These are phyloP conservation scores for Irena cyanogastra DNA, from an alignment of 2,113 vertebrate species.

Conservation along the genomic window DNA sequence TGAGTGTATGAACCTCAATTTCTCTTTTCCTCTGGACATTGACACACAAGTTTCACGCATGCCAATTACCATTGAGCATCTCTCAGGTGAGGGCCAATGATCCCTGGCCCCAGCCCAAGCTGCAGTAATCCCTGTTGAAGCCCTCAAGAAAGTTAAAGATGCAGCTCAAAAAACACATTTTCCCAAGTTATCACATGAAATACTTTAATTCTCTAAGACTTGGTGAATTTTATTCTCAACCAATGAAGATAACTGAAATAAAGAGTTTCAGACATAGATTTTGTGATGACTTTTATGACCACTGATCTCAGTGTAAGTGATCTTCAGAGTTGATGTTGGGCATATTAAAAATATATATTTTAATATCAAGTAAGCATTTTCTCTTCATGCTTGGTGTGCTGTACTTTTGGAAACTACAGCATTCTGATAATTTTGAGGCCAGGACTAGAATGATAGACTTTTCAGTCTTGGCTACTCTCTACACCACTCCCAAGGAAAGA, in stretches of 20 bases:
- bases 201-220: not conserved
- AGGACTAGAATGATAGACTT: not conserved
- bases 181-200: not conserved
- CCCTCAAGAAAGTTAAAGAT: too few species aligned
- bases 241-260: not conserved
- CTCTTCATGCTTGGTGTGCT: not conserved
- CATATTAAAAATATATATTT: not conserved
- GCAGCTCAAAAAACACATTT: too few species aligned
- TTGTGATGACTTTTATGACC: not conserved
- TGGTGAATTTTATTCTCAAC: not conserved
- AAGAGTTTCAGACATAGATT: not conserved
- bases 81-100: too few species aligned
- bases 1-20: not conserved
- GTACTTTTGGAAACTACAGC: not conserved
- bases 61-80: too few species aligned
- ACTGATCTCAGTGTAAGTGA: not conserved
- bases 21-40: not conserved
- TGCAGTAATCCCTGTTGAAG: too few species aligned
- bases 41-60: too few species aligned
- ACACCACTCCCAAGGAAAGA: not conserved
- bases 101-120: too few species aligned
- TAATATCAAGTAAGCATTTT: not conserved
- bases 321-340: not conserved
- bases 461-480: not conserved
- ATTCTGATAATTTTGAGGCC: not conserved